A percentile compares a stretch with the other conserved stretches of the same genome.
These are phyloP conservation scores for Pseudomugil tenellus DNA, from an alignment of 2,797 vertebrate genomes.

Conservation along the genomic window DNA sequence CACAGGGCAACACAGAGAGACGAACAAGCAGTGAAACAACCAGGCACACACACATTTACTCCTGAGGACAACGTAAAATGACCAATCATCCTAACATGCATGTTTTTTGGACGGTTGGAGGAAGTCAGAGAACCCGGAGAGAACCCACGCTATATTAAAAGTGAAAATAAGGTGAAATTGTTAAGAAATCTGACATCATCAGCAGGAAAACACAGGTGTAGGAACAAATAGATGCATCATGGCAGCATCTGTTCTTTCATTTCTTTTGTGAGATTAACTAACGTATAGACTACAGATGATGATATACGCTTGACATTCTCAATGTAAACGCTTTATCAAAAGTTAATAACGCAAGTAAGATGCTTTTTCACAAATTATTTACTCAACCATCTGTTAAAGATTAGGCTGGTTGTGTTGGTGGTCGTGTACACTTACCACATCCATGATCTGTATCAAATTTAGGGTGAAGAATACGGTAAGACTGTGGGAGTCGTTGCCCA, in stretches of 20 bases:
- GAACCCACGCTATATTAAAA: no score
- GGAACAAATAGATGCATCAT: neutral
- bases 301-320: neutral
- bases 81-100: no score
- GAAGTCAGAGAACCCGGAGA: no score
- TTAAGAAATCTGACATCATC: neutral
- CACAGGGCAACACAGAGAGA: no score
- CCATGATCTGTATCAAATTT: conserved; percentile 96
- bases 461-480: conserved; percentile 91
- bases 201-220: neutral
- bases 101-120: no score
- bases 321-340: neutral
- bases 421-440: conserved; percentile 87
- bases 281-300: neutral
- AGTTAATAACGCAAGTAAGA: neutral
- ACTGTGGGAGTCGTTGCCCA: conserved; percentile 93
- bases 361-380: neutral
- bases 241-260: neutral
- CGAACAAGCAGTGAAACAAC: no score
- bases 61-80: no score
- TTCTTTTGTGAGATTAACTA: neutral
- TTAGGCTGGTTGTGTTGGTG: neutral
- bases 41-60: no score
- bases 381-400: neutral
- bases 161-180: no score